These are phyloP conservation scores for Willisornis vidua DNA, from an alignment of 2,113 vertebrate genomes.

Conservation along the genomic window DNA sequence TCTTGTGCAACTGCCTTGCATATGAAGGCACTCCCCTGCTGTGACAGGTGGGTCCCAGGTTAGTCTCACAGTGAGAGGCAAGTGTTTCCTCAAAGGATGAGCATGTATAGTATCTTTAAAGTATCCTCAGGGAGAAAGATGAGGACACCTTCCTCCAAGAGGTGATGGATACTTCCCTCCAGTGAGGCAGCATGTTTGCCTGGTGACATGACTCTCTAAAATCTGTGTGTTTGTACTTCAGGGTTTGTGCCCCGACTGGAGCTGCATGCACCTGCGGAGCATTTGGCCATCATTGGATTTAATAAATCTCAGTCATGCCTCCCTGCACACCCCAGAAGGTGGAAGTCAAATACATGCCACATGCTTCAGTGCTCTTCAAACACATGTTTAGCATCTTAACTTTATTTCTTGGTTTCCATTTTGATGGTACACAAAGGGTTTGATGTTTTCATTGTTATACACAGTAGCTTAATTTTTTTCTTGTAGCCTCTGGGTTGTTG, in stretches of 20 bases:
- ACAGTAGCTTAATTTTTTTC: conserved; percentile 48
- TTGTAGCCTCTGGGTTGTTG: conserved; percentile 56
- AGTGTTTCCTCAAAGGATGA: rapidly evolving
- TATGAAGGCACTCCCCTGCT: not conserved
- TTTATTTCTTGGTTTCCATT: conserved; percentile 64
- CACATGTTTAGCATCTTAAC: conserved; percentile 62
- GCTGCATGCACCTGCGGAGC: not conserved
- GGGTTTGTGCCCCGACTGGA: not conserved
- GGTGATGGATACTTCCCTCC: rapidly evolving
- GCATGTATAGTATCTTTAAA: not conserved
- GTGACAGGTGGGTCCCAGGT: not conserved
- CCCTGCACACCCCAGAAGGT: not conserved
- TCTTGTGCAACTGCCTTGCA: not conserved
- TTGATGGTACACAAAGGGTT: conserved; percentile 49
- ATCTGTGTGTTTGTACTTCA: not conserved
- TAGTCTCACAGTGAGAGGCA: not conserved
- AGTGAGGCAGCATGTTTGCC: not conserved
- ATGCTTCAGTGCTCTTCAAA: conserved; percentile 53
- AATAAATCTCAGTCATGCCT: conserved; percentile 38
- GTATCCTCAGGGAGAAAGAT: not conserved
- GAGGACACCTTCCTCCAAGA: not conserved
- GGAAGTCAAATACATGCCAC: conserved; percentile 20
- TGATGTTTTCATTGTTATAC: conserved; percentile 64
- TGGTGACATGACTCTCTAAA: not conserved
- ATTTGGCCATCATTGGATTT: not conserved